Conservation (phyloP, 2,888 invertebrate genomes). For the Amblyteles armatorius region DNA sequence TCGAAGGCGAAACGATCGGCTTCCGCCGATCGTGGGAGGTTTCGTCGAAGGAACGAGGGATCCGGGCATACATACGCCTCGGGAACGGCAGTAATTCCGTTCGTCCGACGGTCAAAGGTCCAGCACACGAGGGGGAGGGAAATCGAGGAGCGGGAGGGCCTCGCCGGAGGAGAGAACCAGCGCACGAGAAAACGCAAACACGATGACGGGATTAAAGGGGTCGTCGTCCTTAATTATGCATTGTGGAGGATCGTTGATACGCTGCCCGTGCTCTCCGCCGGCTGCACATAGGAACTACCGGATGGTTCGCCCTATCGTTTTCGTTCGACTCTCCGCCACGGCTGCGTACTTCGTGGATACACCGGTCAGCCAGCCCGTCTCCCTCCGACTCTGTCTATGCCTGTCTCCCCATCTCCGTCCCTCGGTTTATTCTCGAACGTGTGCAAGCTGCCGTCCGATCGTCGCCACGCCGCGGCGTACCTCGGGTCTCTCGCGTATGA, state of each 20-base stretch:
- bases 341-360: slow-evolving; percentile 21
- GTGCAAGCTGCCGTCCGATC: slow-evolving; percentile 28
- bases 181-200: slow-evolving; percentile 79
- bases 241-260: slow-evolving; percentile 75
- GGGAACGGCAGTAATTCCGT: slow-evolving; percentile 74
- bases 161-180: slow-evolving; percentile 22
- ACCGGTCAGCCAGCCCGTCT: slow-evolving; percentile 10
- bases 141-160: slow-evolving; percentile 34
- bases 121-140: slow-evolving; percentile 42
- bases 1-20: slow-evolving; percentile 76
- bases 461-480: slow-evolving; percentile 7
- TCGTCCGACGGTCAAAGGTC: slow-evolving; percentile 77
- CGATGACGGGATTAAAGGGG: slow-evolving; percentile 79
- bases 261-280: slow-evolving; percentile 50
- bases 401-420: background rate
- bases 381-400: background rate
- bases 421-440: slow-evolving; percentile 50
- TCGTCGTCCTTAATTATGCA: slow-evolving; percentile 80
- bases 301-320: slow-evolving; percentile 67
- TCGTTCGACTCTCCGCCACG: slow-evolving; percentile 60
- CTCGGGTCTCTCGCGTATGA: slow-evolving; percentile 1
- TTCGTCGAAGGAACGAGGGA: slow-evolving; percentile 24
- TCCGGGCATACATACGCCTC: slow-evolving; percentile 28
- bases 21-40: slow-evolving; percentile 68
- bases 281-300: slow-evolving; percentile 42